phyloP scores from a whole-genome alignment of 2,113 vertebrate species.

The cat (Felis catus) region F.catus_Fca126_mat1.0 CM031421.1:102829001-102829500 shows the following conservation, averaged over 20 bases:
- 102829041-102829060: background rate
- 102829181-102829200: background rate
- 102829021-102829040: background rate
- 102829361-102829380: background rate
- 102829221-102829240: background rate
- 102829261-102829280: background rate
- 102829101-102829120: background rate
- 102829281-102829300: background rate
- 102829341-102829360: background rate
- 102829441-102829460: background rate
- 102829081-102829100: background rate
- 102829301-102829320: background rate
- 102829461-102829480: background rate
- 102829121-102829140: background rate
- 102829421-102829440: background rate
- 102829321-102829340: background rate
- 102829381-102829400: background rate
- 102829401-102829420: background rate
- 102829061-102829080: background rate
- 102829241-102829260: background rate
- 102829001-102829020: background rate
- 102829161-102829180: background rate
- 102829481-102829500: background rate
- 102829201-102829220: background rate
- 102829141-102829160: background rate